Evolutionary conservation across 37 sponge, comb jelly and placozoan genomes (phyloP).

Genomic region (Cladorhizidae sp.): DNA sequence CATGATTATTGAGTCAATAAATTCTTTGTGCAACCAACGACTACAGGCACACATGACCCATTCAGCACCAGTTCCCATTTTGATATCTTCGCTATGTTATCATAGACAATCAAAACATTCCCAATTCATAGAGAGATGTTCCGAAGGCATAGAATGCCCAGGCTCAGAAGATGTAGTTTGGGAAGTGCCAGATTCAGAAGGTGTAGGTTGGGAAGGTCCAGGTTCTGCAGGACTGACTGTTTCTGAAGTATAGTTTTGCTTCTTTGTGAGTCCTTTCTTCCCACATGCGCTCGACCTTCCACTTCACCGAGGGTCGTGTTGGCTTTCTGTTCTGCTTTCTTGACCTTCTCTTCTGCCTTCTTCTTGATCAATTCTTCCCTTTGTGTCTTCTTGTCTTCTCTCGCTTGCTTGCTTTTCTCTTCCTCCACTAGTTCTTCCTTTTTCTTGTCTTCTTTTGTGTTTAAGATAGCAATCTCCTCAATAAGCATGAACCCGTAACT

Average conservation of each 20-base stretch:
- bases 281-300: too few relatives aligned
- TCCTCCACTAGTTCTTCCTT: constrained; percentile 17
- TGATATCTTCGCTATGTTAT: not conserved
- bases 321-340: constrained; percentile 3
- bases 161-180: not conserved
- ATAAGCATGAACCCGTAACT: too few relatives aligned
- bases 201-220: too few relatives aligned
- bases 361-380: too few relatives aligned
- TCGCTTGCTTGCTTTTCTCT: not conserved
- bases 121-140: not conserved
- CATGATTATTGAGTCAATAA: not conserved
- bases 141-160: not conserved
- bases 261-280: constrained; percentile 4
- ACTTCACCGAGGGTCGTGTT: not conserved
- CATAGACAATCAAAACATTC: constrained; percentile 3
- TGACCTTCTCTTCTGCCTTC: not conserved
- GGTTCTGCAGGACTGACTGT: not conserved
- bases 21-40: constrained; percentile 27
- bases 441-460: not conserved
- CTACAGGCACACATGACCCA: constrained; percentile 23
- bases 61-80: not conserved
- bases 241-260: not conserved
- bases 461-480: constrained; percentile 1
- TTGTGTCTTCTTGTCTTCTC: too few relatives aligned
- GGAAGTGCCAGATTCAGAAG: not conserved